Evolutionary conservation across 2,113 vertebrate species (phyloP).

Genomic region (Vimba vimba): DNA sequence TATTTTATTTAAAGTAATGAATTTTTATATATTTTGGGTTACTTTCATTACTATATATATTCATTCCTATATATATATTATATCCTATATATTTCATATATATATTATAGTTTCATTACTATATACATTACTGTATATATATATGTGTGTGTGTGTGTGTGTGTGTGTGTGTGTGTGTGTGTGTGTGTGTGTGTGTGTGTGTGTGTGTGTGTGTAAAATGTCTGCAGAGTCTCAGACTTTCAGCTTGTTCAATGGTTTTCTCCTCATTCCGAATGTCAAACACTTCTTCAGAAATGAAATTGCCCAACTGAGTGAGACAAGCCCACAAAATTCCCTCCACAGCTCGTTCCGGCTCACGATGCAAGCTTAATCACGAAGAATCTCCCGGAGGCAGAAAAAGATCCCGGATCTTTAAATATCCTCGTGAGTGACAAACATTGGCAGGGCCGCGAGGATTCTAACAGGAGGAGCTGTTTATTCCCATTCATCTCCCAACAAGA

Average conservation of each 20-base stretch:
- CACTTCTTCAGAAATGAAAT: constrained; percentile 43
- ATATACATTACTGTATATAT: too few relatives aligned
- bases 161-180: too few relatives aligned
- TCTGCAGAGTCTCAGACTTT: background rate
- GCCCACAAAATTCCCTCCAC: constrained; percentile 47
- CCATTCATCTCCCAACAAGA: constrained; percentile 59
- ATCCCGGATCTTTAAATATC: constrained; percentile 40
- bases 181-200: too few relatives aligned
- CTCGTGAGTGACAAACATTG: constrained; percentile 57
- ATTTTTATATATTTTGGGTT: too few relatives aligned
- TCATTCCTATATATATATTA: too few relatives aligned
- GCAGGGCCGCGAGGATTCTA: constrained; percentile 45
- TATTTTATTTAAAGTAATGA: too few relatives aligned
- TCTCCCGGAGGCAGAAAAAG: constrained; percentile 33
- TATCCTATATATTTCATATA: too few relatives aligned
- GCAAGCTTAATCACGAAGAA: constrained; percentile 57
- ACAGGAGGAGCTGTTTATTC: constrained; percentile 56
- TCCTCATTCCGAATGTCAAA: background rate
- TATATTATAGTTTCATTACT: too few relatives aligned
- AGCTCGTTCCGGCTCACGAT: constrained; percentile 41
- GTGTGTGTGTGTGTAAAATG: too few relatives aligned
- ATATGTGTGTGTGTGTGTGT: too few relatives aligned
- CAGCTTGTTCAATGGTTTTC: background rate
- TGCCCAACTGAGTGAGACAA: constrained; percentile 41
- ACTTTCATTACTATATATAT: too few relatives aligned